Evolutionary conservation across 1,140 invertebrate species (phyloP), one percentile per base, ranked within the genome.

Genomic region (Pachyrhynchus sulphureomaculatus): DNA sequence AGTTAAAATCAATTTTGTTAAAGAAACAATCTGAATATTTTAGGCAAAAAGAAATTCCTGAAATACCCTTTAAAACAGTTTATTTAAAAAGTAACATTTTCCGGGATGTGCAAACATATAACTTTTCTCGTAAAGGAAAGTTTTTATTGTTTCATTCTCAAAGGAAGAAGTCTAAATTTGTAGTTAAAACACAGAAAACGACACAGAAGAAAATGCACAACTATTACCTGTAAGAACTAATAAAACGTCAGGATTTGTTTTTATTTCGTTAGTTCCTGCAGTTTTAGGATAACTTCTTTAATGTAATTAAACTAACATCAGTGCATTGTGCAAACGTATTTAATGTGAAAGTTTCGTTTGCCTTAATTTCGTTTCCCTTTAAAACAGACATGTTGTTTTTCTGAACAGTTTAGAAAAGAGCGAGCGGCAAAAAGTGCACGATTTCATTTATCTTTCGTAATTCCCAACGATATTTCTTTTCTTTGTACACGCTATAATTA

Each of bases 401-500:
- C 37, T 21, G 36, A 39, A 41, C 20, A 21, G 15, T 21, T 41
- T 6, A 17, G 37, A 21, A 41, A n/a, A 41, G 37, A 9, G 15
- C 2, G 37, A 21, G 6, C 15, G 20, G 37, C 15, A 21, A 41
- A 41, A 41, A 41, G 2, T 21, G 2, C 20, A 41, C 15, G 37
- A 41, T 41, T 41, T 41, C 37, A 41, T 41, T 41, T 41, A 41
- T 41, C 37, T 41, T n/a, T 41, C 15, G 37, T 41, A 41, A 41
- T 55, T 55, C 39, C 23, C 17, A 8, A 26, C 51, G n/a, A 54
- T 54, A 54, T 54, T 42, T 55, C 37, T 55, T 34, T 42, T 42
- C 23, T 42, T 42, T 41, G 52, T 34, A 18, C 18, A 42, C n/a
- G 34, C 39, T 42, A 45, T 55, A 55, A 55, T 55, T 55, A 55